These are phyloP conservation scores for Helarctos malayanus DNA, from an alignment of 2,797 vertebrate species.

Conservation along the genomic window DNA sequence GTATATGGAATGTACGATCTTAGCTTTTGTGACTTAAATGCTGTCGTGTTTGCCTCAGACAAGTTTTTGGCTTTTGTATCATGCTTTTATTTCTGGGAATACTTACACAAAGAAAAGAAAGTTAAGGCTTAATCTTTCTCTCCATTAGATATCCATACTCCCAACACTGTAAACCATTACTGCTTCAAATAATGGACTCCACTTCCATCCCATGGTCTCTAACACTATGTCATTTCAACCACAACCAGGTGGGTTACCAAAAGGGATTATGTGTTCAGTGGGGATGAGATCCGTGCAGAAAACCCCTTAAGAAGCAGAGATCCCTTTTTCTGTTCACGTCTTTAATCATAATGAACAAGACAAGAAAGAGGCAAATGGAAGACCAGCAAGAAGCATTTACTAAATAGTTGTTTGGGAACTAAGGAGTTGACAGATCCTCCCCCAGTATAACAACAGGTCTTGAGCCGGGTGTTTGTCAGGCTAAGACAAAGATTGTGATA, in stretches of 20 bases:
- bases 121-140: not conserved
- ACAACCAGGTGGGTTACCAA: not conserved
- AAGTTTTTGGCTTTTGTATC: not conserved
- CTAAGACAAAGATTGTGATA: not conserved
- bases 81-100: conserved; percentile 46
- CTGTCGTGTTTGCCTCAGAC: not conserved
- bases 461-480: not conserved
- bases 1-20: not conserved
- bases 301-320: not conserved
- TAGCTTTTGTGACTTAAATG: not conserved
- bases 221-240: not conserved
- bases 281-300: not conserved
- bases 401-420: not conserved
- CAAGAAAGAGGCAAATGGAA: not conserved
- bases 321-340: conserved; percentile 44
- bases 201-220: not conserved
- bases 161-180: not conserved
- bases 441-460: conserved; percentile 22
- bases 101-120: conserved; percentile 45
- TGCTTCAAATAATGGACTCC: not conserved
- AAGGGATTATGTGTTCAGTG: not conserved
- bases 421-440: not conserved
- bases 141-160: not conserved
- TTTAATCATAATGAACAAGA: conserved; percentile 37
- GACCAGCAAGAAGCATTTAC: not conserved